Conservation (phyloP, 2,113 vertebrate genomes). For the Eupsittula cactorum region DNA sequence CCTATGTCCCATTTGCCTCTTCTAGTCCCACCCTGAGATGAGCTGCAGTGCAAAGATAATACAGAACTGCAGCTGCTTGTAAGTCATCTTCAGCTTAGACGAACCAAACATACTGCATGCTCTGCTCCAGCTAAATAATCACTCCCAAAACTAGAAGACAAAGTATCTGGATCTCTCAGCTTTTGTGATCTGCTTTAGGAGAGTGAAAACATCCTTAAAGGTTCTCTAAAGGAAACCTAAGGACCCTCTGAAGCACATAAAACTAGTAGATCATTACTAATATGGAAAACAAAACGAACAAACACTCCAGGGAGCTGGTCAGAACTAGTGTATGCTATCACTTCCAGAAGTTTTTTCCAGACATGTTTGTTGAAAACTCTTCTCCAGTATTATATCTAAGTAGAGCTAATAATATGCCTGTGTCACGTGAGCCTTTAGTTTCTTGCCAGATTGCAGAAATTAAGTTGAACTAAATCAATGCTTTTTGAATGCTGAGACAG, state of each 20-base stretch:
- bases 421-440: neutral
- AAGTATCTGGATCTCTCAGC: neutral
- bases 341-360: neutral
- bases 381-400: neutral
- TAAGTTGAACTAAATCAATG: neutral
- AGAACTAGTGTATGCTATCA: neutral
- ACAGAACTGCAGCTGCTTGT: neutral
- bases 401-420: neutral
- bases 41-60: neutral
- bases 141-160: neutral
- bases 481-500: neutral
- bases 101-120: neutral
- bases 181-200: neutral
- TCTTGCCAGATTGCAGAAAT: neutral
- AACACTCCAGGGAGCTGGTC: neutral
- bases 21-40: neutral
- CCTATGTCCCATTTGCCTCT: neutral
- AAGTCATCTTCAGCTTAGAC: neutral
- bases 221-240: neutral
- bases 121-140: neutral
- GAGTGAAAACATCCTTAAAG: neutral
- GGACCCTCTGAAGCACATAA: neutral
- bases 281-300: neutral
- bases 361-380: neutral
- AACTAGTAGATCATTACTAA: accelerated